Evolutionary conservation across 2,888 invertebrate genomes (phyloP), one percentile per base, ranked within the genome.

Genomic region (Drosophila picticornis): DNA sequence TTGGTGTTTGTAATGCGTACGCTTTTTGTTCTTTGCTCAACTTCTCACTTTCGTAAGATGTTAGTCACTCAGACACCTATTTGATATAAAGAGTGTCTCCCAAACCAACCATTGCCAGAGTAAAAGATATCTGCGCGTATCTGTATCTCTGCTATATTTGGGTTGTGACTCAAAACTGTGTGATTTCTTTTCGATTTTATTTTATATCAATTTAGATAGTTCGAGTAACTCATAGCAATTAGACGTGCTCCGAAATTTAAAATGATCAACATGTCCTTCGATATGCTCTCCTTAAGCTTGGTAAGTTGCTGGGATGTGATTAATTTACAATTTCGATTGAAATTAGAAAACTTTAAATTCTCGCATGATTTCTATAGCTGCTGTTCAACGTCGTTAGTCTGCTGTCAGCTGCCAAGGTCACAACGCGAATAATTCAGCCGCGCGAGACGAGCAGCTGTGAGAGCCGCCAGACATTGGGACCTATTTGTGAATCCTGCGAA

Each of bases 401-500:
- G 16, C 29, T 76, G 4, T 25, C 31, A 29, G 71, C 72, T 10
- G 83, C 84, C 50, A 74, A 25, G 10, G 81, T 77, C 4, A 75
- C 75, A 52, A 78, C 71, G 7, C 82, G 77, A 19, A 84, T 77
- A 19, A 83, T 91, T 11, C 86, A 90, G 66, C 71, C 92, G 4
- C 84, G 93, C 10, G 93, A 93, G 63, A 91, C 93, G 4, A 92
- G 80, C 66, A 91, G 84, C 29, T 93, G 93, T 46, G 88, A 87
- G 16, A 87, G 91, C 7, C 91, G 93, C 2, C 86, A 91, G 61
- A 87, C 89, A 13, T 83, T 92, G 1, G 93, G 93, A 3, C 77
- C 92, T 31, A 93, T 93, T 36, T 93, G 93, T 55, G 92, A 93
- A 29, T 92, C 92, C 5, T 93, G 93, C 59, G 91, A 92, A 31